Evolutionary conservation across 2,888 invertebrate species (phyloP).

Genomic region (Philereme transversata): DNA sequence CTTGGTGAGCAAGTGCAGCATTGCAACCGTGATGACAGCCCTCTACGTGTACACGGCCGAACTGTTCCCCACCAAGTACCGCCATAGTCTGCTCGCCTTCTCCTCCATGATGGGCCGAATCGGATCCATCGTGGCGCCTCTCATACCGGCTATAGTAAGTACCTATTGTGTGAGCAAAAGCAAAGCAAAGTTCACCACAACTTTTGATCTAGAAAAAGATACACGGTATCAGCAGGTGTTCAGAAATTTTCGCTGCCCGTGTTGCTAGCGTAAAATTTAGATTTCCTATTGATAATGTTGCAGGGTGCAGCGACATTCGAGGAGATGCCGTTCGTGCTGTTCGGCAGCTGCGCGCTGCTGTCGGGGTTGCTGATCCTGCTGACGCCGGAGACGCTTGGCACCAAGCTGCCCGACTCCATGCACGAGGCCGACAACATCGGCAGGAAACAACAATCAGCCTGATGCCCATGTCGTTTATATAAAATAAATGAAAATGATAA

Average conservation of each 20-base stretch:
- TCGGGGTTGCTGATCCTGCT: conserved; percentile 79
- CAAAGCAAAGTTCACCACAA: too few species aligned
- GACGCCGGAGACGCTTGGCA: conserved; percentile 84
- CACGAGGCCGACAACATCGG: conserved; percentile 68
- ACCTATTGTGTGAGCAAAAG: neutral
- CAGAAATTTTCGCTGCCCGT: too few species aligned
- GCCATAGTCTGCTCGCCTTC: conserved; percentile 85
- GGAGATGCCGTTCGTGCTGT: conserved; percentile 79
- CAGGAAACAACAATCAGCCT: conserved; percentile 8
- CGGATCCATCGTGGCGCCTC: conserved; percentile 86
- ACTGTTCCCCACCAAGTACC: conserved; percentile 86
- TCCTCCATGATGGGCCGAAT: conserved; percentile 87
- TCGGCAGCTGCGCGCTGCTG: conserved; percentile 74
- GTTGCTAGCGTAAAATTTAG: too few species aligned
- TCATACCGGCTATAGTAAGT: conserved; percentile 85
- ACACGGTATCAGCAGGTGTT: too few species aligned
- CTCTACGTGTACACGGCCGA: conserved; percentile 86
- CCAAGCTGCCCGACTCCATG: conserved; percentile 76
- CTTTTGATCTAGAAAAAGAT: too few species aligned
- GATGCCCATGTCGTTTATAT: neutral
- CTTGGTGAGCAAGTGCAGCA: conserved; percentile 83
- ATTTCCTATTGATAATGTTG: conserved; percentile 15
- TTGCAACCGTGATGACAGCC: conserved; percentile 83
- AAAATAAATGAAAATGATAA: too few species aligned
- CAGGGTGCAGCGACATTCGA: conserved; percentile 61